Base-by-base conservation (phyloP, 2,113 vertebrate species). In the Rhinoderma darwinii region DNA sequence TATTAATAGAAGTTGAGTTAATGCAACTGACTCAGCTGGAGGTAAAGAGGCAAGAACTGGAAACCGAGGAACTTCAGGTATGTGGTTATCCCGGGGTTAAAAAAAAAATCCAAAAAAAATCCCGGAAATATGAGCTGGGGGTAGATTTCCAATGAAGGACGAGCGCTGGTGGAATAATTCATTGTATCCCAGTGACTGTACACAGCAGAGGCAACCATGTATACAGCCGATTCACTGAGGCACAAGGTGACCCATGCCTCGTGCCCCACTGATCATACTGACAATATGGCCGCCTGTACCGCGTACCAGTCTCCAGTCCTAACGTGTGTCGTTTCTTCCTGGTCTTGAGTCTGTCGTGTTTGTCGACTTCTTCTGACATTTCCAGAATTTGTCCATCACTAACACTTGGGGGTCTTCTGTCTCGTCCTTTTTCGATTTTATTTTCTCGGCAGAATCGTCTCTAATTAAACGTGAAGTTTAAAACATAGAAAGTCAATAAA, bases 21-120 rank as follows among this genome's bases (percentile, higher is more conserved):
- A 94, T 96, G 96, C 97, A 98, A 94, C 90, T 99, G 96, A 98
- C 98, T 93, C 97, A 97, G 94, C 96, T 99, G 96, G 98, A 99
- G 94, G 93, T 99, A 96, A 98, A 97, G 95, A 97, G 95, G 93
- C 96, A 96, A 90, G 95, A 92, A 93, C 95, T 97, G 96, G 97
- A 99, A 93, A 91, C 96, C 92, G 98, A 99, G 95, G 94, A 91
- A 51, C 92, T 99, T 90, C 97, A 99, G 97, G 98, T 99, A 96
- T 35, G 97, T 97, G 90, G 89, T 73, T 56, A 82, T 82, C 87
- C 89, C 47, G 41, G 73, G 70, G 74, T 39, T 61, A 0, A 81
- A 4, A 14, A 27, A 2, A 8, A 56, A 39, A 39, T 27, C 20
- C 7, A n/a, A n/a, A n/a, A n/a, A n/a, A n/a, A n/a, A n/a, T n/a